Evolutionary conservation across 2,797 vertebrate species (phyloP).

Genomic region (Myotis findleyi): DNA sequence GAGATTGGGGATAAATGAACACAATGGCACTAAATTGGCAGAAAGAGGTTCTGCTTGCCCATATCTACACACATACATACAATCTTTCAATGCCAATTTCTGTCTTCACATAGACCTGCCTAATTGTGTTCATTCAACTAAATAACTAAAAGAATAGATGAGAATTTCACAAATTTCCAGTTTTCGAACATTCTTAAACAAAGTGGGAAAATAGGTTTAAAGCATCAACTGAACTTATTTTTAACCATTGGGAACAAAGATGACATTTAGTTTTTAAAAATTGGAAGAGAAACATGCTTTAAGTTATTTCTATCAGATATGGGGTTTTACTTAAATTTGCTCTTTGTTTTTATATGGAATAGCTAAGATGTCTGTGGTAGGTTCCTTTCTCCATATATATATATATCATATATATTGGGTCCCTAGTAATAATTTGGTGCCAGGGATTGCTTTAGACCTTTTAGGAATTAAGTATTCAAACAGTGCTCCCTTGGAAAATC

Average conservation of each 20-base stretch:
- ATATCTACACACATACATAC: neutral
- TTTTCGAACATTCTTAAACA: constrained; percentile 59
- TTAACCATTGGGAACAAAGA: constrained; percentile 34
- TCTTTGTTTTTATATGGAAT: constrained; percentile 61
- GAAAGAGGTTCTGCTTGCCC: neutral
- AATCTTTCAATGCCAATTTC: neutral
- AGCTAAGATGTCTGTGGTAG: constrained; percentile 59
- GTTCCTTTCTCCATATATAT: constrained; percentile 1
- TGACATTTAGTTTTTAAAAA: constrained; percentile 41
- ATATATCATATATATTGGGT: neutral
- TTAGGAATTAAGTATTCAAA: constrained; percentile 77
- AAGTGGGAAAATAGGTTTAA: constrained; percentile 34
- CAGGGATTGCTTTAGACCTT: constrained; percentile 80
- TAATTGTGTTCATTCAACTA: neutral
- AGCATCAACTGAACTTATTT: constrained; percentile 55
- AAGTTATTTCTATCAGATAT: constrained; percentile 61
- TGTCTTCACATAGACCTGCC: neutral
- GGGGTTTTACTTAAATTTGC: constrained; percentile 56
- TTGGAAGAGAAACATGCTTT: constrained; percentile 47
- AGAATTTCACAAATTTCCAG: neutral
- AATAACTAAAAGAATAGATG: constrained; percentile 31
- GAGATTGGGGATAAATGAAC: neutral
- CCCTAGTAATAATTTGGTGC: constrained; percentile 56
- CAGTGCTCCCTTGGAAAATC: constrained; percentile 62
- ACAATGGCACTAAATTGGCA: neutral